Base-by-base conservation (phyloP, 2,888 invertebrate genomes). In the Sericinus montela region DNA sequence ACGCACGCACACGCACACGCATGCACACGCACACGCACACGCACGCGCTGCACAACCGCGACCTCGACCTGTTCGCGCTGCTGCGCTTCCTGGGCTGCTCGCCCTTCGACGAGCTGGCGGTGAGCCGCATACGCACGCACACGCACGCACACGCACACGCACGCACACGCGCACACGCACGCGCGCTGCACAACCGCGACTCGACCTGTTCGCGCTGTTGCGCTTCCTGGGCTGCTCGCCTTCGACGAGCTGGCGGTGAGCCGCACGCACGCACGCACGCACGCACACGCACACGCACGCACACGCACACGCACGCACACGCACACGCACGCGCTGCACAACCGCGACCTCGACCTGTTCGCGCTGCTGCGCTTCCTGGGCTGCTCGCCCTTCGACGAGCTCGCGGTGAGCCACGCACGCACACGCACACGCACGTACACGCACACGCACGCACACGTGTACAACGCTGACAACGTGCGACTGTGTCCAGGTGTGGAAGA, bases 231-330 rank as follows among this genome's bases (percentile, higher is more conserved):
- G n/a, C n/a, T n/a, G n/a, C n/a, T n/a, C n/a, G n/a, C n/a, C n/a
- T n/a, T n/a, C n/a, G n/a, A n/a, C n/a, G n/a, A n/a, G 93, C 96
- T 0, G 71, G 88, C 53, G 94, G 95, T 0, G 94, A 94, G 6
- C 94, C 93, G 69, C 80, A 83, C 1, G 75, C 97, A 38, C 6
- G n/a, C 28, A 34, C 44, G 39, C 61, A 73, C 0, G 92, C 92
- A 0, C 36, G 37, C 0, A 85, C 91, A 1, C 92, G 97, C 68
- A n/a, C n/a, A n/a, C 85, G 86, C 85, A 94, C 93, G 0, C 90
- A 98, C 14, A 97, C 98, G 0, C 98, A 98, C 19, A 98, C 98
- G 0, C 98, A n/a, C n/a, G n/a, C n/a, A n/a, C n/a, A n/a, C n/a
- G n/a, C n/a, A n/a, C n/a, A n/a, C n/a, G n/a, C n/a, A n/a, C n/a